phyloP scores from a whole-genome alignment of 2,888 invertebrate genomes.

The Alloplasta piceator region DNA sequence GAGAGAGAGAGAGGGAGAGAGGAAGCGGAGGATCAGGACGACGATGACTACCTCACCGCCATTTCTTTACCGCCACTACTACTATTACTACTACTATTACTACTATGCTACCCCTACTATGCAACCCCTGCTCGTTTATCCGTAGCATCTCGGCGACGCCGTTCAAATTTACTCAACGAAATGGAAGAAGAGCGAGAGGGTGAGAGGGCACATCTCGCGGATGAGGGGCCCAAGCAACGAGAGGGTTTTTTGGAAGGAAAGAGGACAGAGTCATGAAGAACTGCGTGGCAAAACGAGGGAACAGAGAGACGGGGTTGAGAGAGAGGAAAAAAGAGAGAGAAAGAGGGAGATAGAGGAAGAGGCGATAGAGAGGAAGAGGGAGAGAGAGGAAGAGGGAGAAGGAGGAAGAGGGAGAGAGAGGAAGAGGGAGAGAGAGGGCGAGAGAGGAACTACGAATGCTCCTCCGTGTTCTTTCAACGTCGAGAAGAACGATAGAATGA shows the following conservation, averaged over 20 bases:
- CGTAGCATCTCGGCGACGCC: slow-evolving; percentile 56
- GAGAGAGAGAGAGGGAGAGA: background rate
- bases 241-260: background rate
- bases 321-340: slow-evolving; percentile 13
- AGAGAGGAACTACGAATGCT: slow-evolving; percentile 4
- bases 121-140: slow-evolving; percentile 37
- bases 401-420: background rate
- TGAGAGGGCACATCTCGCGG: background rate
- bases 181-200: slow-evolving; percentile 59
- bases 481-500: slow-evolving; percentile 33
- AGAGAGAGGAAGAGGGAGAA: slow-evolving; percentile 17
- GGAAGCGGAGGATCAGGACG: slow-evolving; percentile 19
- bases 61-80: background rate
- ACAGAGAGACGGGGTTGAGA: slow-evolving; percentile 18
- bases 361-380: slow-evolving; percentile 22
- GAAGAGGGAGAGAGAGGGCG: slow-evolving; percentile 13
- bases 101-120: slow-evolving; percentile 1
- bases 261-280: background rate
- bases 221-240: slow-evolving; percentile 2
- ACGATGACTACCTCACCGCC: slow-evolving; percentile 18
- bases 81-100: slow-evolving; percentile 17
- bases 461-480: slow-evolving; percentile 31
- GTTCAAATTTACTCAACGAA: slow-evolving; percentile 69
- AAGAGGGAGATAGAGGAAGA: slow-evolving; percentile 25
- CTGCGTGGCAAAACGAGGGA: slow-evolving; percentile 11